Evolutionary conservation across 2,113 vertebrate genomes (phyloP).

Genomic region (Arothron firmamentum): DNA sequence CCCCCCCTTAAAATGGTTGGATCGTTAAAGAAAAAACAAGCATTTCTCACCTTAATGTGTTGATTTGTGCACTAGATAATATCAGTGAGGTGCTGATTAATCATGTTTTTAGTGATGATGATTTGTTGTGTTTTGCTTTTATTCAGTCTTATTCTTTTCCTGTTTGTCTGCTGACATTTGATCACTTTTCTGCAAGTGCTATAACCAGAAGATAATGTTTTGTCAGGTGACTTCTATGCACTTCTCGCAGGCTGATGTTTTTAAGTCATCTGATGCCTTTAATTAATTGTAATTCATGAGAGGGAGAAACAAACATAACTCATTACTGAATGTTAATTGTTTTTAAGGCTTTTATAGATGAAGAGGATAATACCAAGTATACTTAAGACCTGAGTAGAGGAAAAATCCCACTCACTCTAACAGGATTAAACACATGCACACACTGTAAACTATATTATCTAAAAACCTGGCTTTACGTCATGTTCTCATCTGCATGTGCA

Average conservation of each 20-base stretch:
- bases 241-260: slow-evolving; percentile 32
- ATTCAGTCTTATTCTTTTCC: neutral
- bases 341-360: slow-evolving; percentile 23
- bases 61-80: slow-evolving; percentile 24
- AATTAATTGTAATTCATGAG: slow-evolving; percentile 49
- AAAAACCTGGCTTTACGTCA: neutral
- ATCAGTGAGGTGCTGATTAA: slow-evolving; percentile 23
- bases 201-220: slow-evolving; percentile 30
- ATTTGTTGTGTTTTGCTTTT: slow-evolving; percentile 15
- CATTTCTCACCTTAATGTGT: slow-evolving; percentile 21
- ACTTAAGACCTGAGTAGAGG: slow-evolving; percentile 11
- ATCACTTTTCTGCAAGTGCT: slow-evolving; percentile 29
- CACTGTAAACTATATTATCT: neutral
- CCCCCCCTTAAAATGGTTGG: no score
- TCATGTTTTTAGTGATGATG: slow-evolving; percentile 10
- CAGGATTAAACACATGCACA: neutral
- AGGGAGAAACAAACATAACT: slow-evolving; percentile 40
- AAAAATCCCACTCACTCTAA: slow-evolving; percentile 10
- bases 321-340: slow-evolving; percentile 36
- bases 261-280: slow-evolving; percentile 43
- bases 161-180: slow-evolving; percentile 1
- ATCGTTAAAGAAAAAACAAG: no score
- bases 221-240: slow-evolving; percentile 32
- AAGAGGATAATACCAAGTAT: slow-evolving; percentile 25
- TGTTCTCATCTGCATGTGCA: neutral